phyloP scores from a whole-genome alignment of 53 echinoderm and acorn worm species.

The Hippasteria phrygiana region DNA sequence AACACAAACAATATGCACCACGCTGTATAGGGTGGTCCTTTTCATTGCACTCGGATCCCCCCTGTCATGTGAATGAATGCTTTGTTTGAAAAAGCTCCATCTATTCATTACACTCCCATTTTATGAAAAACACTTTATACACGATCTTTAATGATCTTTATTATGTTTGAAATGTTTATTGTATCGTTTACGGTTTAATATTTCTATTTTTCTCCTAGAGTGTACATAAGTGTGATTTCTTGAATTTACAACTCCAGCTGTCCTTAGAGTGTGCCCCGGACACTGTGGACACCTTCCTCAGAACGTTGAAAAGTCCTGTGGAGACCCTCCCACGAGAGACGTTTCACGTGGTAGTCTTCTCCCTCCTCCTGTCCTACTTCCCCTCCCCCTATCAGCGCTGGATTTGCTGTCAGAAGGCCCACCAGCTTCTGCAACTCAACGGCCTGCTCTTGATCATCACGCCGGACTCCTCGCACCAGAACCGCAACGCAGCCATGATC shows the following conservation, averaged over 20 bases:
- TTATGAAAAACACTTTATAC: too few relatives aligned
- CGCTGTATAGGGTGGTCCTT: too few relatives aligned
- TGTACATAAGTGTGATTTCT: conserved; percentile 98
- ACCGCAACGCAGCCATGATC: conserved; percentile 87
- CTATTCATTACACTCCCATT: too few relatives aligned
- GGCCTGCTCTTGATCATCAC: conserved; percentile 95
- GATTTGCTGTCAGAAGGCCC: conserved; percentile 99
- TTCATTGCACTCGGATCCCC: too few relatives aligned
- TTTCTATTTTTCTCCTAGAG: conserved; percentile 69
- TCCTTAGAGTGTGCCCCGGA: conserved; percentile 90
- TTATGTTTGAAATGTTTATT: too few relatives aligned
- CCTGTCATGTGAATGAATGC: too few relatives aligned
- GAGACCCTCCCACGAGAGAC: conserved; percentile 91
- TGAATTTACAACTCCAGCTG: conserved; percentile 94
- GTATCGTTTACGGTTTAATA: too few relatives aligned
- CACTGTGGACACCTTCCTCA: conserved; percentile 92
- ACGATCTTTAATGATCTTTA: too few relatives aligned
- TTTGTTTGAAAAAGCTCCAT: too few relatives aligned
- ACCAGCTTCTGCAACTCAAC: conserved; percentile 90
- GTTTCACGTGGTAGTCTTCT: conserved; percentile 98
- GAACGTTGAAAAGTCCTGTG: conserved; percentile 94
- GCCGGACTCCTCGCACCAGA: conserved; percentile 92
- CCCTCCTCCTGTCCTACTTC: conserved; percentile 96
- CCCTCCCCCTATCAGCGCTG: conserved; percentile 98
- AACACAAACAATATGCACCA: too few relatives aligned